phyloP scores from a whole-genome alignment of 2,888 invertebrate genomes.

The Mamestra brassicae region DNA sequence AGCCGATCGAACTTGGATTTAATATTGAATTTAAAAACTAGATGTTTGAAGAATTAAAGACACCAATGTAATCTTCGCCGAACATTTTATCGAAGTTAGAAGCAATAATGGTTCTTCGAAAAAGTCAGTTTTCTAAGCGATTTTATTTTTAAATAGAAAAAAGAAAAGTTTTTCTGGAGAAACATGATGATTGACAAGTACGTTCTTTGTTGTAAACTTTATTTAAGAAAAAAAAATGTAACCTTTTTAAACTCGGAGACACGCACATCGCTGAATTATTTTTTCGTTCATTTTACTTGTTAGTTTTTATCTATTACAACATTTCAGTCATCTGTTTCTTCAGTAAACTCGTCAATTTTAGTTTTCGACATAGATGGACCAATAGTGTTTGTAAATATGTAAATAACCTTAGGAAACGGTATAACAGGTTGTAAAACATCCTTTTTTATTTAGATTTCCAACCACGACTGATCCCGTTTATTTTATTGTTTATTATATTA shows the following conservation, averaged over 20 bases:
- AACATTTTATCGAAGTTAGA: conserved; percentile 71
- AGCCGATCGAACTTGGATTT: conserved; percentile 68
- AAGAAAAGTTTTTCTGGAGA: conserved; percentile 52
- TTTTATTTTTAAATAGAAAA: conserved; percentile 51
- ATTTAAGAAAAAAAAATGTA: conserved; percentile 1
- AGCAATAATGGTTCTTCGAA: conserved; percentile 75
- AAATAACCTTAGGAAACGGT: conserved; percentile 84
- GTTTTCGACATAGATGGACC: conserved; percentile 88
- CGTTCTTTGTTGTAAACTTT: conserved; percentile 15
- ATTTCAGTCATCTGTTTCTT: conserved; percentile 50
- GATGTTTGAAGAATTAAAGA: conserved; percentile 68
- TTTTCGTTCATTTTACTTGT: not conserved
- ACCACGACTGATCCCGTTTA: conserved; percentile 75
- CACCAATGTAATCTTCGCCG: conserved; percentile 75
- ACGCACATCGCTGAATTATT: conserved; percentile 35
- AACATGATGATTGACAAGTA: conserved; percentile 37
- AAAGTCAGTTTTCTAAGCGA: conserved; percentile 49
- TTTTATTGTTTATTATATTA: conserved; percentile 20
- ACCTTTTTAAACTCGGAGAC: conserved; percentile 1
- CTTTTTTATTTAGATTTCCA: conserved; percentile 70
- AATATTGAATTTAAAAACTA: conserved; percentile 67
- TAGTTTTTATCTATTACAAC: conserved; percentile 5
- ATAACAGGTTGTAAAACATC: conserved; percentile 83
- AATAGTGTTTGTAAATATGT: conserved; percentile 90
- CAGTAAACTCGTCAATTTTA: conserved; percentile 60